Conservation (phyloP, 2,888 invertebrate genomes). For the Chrysotoxum bicinctum region DNA sequence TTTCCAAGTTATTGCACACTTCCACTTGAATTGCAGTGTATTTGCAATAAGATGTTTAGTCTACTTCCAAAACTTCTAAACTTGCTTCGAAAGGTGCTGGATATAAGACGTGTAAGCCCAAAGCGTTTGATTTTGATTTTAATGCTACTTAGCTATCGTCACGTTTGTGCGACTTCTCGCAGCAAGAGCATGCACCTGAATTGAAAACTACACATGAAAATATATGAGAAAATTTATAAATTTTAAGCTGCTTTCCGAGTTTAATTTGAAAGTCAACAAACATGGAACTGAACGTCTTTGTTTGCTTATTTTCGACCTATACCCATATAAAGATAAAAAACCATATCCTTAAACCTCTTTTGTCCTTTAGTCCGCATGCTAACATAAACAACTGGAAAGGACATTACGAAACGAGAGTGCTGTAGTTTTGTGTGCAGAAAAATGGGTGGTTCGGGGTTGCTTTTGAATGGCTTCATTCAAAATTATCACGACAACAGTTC, state of each 20-base stretch:
- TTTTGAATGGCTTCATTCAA: conserved; percentile 63
- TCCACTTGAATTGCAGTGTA: background rate
- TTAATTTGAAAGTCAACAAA: conserved; percentile 49
- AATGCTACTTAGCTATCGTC: background rate
- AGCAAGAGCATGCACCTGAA: background rate
- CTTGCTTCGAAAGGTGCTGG: background rate
- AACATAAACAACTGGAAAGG: conserved; percentile 44
- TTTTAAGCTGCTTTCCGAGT: conserved; percentile 24
- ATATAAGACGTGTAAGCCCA: background rate
- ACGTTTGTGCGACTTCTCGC: background rate
- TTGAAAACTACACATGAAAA: background rate
- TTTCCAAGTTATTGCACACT: conserved; percentile 7
- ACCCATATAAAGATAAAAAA: background rate
- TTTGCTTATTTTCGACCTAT: conserved; percentile 25
- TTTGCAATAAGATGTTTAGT: conserved; percentile 16
- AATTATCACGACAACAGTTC: conserved; percentile 66
- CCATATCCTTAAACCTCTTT: background rate
- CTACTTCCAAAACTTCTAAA: background rate
- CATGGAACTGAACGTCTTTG: conserved; percentile 5
- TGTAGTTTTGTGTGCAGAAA: conserved; percentile 8
- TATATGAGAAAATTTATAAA: conserved; percentile 28
- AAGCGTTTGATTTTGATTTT: conserved; percentile 37
- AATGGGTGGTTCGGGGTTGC: conserved; percentile 3
- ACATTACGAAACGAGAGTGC: conserved; percentile 16
- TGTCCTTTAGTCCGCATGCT: conserved; percentile 22